Evolutionary conservation across 1,140 invertebrate genomes (phyloP).

Genomic region (Nylanderia fulva): DNA sequence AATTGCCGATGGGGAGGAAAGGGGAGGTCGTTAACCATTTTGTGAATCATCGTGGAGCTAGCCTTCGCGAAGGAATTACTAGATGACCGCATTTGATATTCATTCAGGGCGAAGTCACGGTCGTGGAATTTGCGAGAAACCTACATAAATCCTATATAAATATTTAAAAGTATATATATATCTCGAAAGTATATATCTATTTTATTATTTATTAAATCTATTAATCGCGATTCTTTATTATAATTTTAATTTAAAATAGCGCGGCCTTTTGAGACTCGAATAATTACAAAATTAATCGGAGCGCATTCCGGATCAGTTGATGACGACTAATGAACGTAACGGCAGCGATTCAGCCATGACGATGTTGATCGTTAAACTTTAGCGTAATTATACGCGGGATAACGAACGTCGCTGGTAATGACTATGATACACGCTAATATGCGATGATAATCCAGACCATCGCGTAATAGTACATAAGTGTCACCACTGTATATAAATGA

Average conservation of each 20-base stretch:
- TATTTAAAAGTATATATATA: neutral
- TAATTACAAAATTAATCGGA: neutral
- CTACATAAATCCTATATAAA: neutral
- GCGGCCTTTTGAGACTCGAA: neutral
- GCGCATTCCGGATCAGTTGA: neutral
- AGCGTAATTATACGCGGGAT: slow-evolving; percentile 11
- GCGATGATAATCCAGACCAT: slow-evolving; percentile 50
- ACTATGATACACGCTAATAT: slow-evolving; percentile 55
- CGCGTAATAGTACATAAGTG: slow-evolving; percentile 68
- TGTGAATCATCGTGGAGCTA: slow-evolving; percentile 54
- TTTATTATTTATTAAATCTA: neutral
- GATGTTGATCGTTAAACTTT: slow-evolving; percentile 5
- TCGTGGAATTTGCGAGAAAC: neutral
- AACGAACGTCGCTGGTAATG: slow-evolving; percentile 61
- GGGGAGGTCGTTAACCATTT: slow-evolving; percentile 31
- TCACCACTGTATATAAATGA: neutral
- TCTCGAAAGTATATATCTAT: neutral
- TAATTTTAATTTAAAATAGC: neutral
- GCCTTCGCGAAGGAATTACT: slow-evolving; percentile 45
- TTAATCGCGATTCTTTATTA: neutral
- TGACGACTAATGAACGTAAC: neutral
- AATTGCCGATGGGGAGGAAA: neutral
- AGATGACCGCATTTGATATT: slow-evolving; percentile 60
- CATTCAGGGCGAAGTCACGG: slow-evolving; percentile 37
- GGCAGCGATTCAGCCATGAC: neutral